Base-by-base conservation (phyloP, 2,797 vertebrate genomes). In the Stomatorhinus walkeri region DNA sequence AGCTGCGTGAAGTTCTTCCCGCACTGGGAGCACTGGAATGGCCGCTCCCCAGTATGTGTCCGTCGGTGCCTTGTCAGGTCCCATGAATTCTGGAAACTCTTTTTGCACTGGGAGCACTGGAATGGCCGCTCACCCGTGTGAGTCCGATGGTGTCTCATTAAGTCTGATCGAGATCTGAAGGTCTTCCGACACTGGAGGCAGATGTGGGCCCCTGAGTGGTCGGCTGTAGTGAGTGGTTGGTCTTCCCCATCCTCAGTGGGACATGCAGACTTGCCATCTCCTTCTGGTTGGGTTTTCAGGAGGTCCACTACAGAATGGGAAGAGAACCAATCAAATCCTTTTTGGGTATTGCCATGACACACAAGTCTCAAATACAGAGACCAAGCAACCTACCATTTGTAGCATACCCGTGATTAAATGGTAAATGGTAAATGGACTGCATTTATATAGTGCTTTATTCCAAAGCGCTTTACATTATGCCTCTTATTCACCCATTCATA, bases 71-170 rank as follows among this genome's bases (percentile, higher is more conserved):
- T 90, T 0, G 83, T 48, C 19, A 92, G 84, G 48, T 90, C 89
- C 59, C 61, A 85, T 1, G 89, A 64, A 83, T 87, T 90, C 4
- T 48, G 83, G 56, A 89, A 91, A 56, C 88, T 88, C 16, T 89
- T 91, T 16, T 88, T 89, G 61, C 91, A 92, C 49, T 86, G 87
- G 2, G 83, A 68, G 89, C 91, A 92, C 32, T 87, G 91, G 40
- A 90, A 89, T 0, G 85, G 91, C 16, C 91, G 88, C 40, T 91
- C 88, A 0, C 88, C 89, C 51, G 90, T 90, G 88, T 92, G 92
- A 48, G 76, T 59, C 7, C 88, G 89, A 56, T 79, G 40, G n/a
- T 92, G 92, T 8, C 87, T 89, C n/a, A 88, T 89, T 87, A 92
- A 46, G 22, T 91, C 90, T 4, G 87, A 90, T 40, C 87, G 40